Evolutionary conservation across 2,113 vertebrate species (phyloP).

Genomic region (Gallinago media): DNA sequence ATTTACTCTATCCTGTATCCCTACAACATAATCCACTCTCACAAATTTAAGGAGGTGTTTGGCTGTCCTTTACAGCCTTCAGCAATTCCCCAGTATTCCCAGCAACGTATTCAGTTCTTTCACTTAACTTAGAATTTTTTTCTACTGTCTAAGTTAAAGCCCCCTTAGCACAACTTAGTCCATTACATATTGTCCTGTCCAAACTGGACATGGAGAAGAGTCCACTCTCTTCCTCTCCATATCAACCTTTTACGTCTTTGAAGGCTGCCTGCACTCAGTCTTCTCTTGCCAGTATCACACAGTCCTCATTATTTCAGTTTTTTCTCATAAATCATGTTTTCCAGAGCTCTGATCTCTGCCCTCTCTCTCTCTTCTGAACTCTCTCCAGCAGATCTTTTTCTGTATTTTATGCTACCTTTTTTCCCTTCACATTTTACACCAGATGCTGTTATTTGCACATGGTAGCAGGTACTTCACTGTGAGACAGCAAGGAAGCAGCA

Average conservation of each 20-base stretch:
- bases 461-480: not conserved
- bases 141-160: not conserved
- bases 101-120: not conserved
- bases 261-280: not conserved
- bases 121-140: not conserved
- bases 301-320: not conserved
- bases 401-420: not conserved
- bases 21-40: not conserved
- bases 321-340: slow-evolving; percentile 9
- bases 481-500: not conserved
- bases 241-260: not conserved
- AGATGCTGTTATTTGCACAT: not conserved
- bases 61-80: not conserved
- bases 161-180: not conserved
- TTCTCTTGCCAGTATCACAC: not conserved
- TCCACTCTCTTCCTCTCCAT: not conserved
- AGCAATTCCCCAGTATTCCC: not conserved
- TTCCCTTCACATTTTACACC: not conserved
- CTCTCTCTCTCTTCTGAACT: not conserved
- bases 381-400: not conserved
- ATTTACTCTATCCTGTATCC: not conserved
- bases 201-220: not conserved
- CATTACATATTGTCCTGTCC: not conserved
- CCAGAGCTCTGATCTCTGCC: not conserved
- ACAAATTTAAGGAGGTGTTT: not conserved